phyloP scores from a whole-genome alignment of 2,888 invertebrate genomes.

The Oligia latruncula region DNA sequence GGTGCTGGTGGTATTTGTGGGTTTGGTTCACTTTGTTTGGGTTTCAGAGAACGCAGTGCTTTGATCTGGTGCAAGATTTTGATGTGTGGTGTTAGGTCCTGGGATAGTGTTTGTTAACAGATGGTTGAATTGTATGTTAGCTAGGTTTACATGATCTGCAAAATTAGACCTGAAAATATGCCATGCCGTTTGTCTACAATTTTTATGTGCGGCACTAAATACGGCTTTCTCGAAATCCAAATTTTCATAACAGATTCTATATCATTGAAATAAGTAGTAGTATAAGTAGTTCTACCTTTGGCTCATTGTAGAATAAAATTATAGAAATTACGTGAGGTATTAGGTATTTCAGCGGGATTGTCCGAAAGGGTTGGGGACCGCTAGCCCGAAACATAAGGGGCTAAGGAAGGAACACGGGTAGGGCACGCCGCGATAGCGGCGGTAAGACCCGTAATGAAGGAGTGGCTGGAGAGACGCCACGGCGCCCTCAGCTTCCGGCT shows the following conservation, averaged over 20 bases:
- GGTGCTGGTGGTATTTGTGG: slow-evolving; percentile 29
- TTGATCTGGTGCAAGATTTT: slow-evolving; percentile 51
- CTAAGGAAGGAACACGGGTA: too few relatives aligned
- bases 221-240: not conserved
- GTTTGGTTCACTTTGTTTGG: slow-evolving; percentile 39
- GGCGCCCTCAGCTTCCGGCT: too few relatives aligned
- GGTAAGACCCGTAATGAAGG: too few relatives aligned
- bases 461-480: too few relatives aligned
- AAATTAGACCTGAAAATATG: not conserved
- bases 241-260: not conserved
- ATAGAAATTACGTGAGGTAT: not conserved
- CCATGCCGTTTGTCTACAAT: too few relatives aligned
- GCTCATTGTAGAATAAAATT: not conserved
- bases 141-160: not conserved
- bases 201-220: too few relatives aligned
- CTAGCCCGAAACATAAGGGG: too few relatives aligned
- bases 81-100: slow-evolving; percentile 29
- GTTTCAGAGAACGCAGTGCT: slow-evolving; percentile 42
- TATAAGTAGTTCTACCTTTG: not conserved
- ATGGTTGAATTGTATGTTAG: slow-evolving; percentile 2
- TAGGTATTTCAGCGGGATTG: too few relatives aligned
- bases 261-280: not conserved
- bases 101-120: slow-evolving; percentile 20
- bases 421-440: too few relatives aligned
- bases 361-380: too few relatives aligned